Percentiles rank a stretch among this genome's conserved stretches.
These are phyloP conservation scores for Urechis unicinctus DNA, from an alignment of 2,888 invertebrate genomes.

Conservation along the genomic window DNA sequence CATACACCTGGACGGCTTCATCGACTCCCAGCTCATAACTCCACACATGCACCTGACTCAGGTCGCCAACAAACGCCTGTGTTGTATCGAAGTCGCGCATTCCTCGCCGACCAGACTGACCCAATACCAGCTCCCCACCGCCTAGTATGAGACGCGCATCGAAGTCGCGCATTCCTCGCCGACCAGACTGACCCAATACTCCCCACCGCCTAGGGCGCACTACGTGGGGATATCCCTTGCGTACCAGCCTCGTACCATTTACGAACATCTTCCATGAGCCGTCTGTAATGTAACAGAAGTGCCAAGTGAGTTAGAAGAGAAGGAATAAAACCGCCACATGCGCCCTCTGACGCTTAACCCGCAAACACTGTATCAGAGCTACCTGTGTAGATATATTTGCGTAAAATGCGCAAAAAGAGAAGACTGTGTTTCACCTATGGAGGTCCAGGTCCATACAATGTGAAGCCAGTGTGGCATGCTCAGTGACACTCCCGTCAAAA, in stretches of 20 bases:
- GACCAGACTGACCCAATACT: conserved; percentile 38
- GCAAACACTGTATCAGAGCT: too few relatives aligned
- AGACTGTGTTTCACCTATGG: conserved; percentile 31
- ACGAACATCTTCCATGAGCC: conserved; percentile 15
- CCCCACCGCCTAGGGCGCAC: conserved; percentile 30
- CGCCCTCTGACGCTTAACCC: too few relatives aligned
- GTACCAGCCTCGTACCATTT: conserved; percentile 6
- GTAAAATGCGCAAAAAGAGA: too few relatives aligned
- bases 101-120: conserved; percentile 25
- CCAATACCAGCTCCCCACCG: conserved; percentile 44
- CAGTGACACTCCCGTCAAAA: conserved; percentile 27
- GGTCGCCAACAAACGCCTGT: conserved; percentile 39
- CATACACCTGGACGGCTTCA: conserved; percentile 8
- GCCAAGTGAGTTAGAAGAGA: too few relatives aligned
- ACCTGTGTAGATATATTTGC: too few relatives aligned
- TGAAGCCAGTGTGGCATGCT: conserved; percentile 34
- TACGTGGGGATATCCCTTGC: background rate
- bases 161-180: background rate
- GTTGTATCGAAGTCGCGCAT: conserved; percentile 23
- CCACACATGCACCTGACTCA: conserved; percentile 49
- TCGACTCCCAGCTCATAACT: conserved; percentile 23
- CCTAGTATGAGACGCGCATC: conserved; percentile 21
- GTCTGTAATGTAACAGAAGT: too few relatives aligned
- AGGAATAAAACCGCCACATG: too few relatives aligned
- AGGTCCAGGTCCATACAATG: conserved; percentile 33